Evolutionary conservation across 2,113 vertebrate species (phyloP).

Genomic region (Calyptommatus sinebrachiatus): DNA sequence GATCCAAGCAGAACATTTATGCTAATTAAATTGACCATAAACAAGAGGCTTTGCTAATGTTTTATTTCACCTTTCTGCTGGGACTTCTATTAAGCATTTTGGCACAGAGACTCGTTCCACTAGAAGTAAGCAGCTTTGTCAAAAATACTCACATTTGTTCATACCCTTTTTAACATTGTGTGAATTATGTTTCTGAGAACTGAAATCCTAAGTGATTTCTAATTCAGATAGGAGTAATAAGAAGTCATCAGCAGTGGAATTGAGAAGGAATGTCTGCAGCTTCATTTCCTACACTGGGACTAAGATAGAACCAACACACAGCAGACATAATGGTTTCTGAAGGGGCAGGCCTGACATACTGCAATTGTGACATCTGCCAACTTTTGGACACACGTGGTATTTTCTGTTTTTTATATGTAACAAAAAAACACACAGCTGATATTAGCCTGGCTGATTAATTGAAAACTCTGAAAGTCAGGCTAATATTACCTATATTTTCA

Average conservation of each 20-base stretch:
- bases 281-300: too few relatives aligned
- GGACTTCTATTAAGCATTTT: constrained; percentile 11
- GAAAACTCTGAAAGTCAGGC: too few relatives aligned
- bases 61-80: constrained; percentile 56
- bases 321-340: too few relatives aligned
- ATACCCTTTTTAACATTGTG: constrained; percentile 31
- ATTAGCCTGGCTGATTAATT: too few relatives aligned
- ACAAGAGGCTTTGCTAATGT: constrained; percentile 51
- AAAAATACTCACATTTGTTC: constrained; percentile 31
- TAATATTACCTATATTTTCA: too few relatives aligned
- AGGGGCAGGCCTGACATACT: too few relatives aligned
- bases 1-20: constrained; percentile 53
- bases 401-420: too few relatives aligned
- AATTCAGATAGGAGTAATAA: neutral
- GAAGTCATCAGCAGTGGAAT: neutral
- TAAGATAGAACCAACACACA: too few relatives aligned
- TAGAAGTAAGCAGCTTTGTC: constrained; percentile 21
- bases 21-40: constrained; percentile 64
- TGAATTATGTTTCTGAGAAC: constrained; percentile 41
- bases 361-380: too few relatives aligned
- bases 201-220: neutral
- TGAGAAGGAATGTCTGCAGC: too few relatives aligned
- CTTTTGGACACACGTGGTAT: too few relatives aligned
- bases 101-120: constrained; percentile 21
- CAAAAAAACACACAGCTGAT: too few relatives aligned